Conservation (phyloP, 2,888 invertebrate species). For the Cryptophagus acutangulus region DNA sequence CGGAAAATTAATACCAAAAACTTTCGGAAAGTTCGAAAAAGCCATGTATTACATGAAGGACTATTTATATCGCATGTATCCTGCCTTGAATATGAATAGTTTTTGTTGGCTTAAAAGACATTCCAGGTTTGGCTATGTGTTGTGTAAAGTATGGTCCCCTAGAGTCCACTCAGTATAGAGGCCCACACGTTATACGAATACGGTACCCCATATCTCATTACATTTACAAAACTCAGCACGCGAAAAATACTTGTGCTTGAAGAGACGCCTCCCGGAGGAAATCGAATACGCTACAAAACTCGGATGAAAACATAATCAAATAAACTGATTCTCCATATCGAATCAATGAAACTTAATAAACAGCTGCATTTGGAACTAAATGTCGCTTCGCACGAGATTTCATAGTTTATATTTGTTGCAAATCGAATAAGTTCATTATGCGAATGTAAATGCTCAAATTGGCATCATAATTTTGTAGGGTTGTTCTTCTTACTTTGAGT, state of each 20-base stretch:
- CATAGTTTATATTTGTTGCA: neutral
- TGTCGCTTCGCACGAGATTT: neutral
- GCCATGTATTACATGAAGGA: too few relatives aligned
- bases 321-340: slow-evolving; percentile 39
- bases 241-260: slow-evolving; percentile 25
- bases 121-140: slow-evolving; percentile 1
- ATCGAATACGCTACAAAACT: slow-evolving; percentile 37
- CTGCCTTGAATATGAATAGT: slow-evolving; percentile 4
- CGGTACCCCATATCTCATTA: slow-evolving; percentile 32
- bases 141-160: slow-evolving; percentile 26
- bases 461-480: neutral
- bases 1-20: too few relatives aligned
- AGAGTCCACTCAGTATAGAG: slow-evolving; percentile 27
- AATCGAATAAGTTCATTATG: slow-evolving; percentile 1
- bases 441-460: neutral
- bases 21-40: too few relatives aligned
- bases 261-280: slow-evolving; percentile 36
- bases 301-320: slow-evolving; percentile 42
- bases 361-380: neutral
- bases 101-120: neutral
- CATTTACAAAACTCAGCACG: slow-evolving; percentile 30
- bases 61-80: too few relatives aligned
- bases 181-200: slow-evolving; percentile 28
- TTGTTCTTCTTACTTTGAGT: neutral
- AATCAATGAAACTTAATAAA: slow-evolving; percentile 31